A percentile compares a stretch with the other conserved stretches of the same genome.
Conservation (phyloP, 2,113 vertebrate genomes). For the Cariama cristata region DNA sequence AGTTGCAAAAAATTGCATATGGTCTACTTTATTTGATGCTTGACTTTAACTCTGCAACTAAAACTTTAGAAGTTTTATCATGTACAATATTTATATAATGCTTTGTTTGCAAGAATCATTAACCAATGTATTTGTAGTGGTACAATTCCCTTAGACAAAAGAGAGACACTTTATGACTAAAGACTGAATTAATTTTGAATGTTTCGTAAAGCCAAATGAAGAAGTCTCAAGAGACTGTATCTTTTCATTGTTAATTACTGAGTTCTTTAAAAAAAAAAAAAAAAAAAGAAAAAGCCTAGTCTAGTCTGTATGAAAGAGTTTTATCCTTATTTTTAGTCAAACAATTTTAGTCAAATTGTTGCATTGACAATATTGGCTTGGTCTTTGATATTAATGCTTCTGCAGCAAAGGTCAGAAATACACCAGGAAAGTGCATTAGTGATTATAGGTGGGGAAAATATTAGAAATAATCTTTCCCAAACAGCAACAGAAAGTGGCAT, state of each 20-base stretch:
- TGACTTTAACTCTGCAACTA: background rate
- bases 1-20: background rate
- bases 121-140: background rate
- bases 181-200: conserved; percentile 41
- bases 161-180: conserved; percentile 17
- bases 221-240: conserved; percentile 48
- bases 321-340: conserved; percentile 19
- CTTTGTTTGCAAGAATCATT: background rate
- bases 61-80: background rate
- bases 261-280: background rate
- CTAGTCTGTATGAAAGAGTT: conserved; percentile 2
- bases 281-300: background rate
- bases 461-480: background rate
- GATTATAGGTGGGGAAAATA: background rate
- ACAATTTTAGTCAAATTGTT: background rate
- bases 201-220: conserved; percentile 49
- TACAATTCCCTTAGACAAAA: background rate
- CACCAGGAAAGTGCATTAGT: background rate
- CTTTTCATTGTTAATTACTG: conserved; percentile 46
- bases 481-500: background rate
- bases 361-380: background rate
- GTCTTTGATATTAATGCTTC: background rate
- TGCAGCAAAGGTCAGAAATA: background rate
- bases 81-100: background rate
- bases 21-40: background rate